Conservation (phyloP, 1,140 invertebrate species). For the Drosophila pectinifera region DNA sequence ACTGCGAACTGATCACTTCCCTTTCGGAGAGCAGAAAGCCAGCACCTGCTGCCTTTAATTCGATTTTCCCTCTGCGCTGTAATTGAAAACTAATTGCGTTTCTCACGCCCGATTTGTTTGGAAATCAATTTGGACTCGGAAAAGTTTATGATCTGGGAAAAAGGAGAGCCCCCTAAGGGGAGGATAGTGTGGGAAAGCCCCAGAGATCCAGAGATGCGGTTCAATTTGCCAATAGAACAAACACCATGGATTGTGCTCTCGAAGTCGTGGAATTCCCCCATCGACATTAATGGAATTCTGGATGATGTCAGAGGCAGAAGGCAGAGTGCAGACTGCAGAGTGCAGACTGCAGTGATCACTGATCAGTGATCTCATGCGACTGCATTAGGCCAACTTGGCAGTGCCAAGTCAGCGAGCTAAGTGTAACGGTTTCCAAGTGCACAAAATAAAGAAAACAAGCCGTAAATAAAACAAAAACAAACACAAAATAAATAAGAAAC, state of each 20-base stretch:
- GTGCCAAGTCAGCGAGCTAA: constrained; percentile 31
- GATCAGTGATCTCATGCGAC: constrained; percentile 32
- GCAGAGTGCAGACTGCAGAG: neutral
- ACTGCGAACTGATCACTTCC: constrained; percentile 47
- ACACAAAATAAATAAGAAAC: constrained; percentile 23
- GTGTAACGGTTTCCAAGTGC: constrained; percentile 61
- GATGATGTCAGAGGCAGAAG: constrained; percentile 38
- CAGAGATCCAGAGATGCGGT: neutral
- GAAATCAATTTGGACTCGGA: constrained; percentile 52
- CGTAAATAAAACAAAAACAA: constrained; percentile 24
- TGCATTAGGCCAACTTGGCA: constrained; percentile 19
- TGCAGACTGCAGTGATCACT: neutral
- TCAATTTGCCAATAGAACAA: constrained; percentile 31
- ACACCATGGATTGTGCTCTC: constrained; percentile 36
- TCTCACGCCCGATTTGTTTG: constrained; percentile 65
- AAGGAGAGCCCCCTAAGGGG: neutral
- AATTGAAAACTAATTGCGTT: constrained; percentile 64
- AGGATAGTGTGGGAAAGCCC: too few species aligned
- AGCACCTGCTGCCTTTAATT: constrained; percentile 42
- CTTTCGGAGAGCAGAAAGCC: neutral
- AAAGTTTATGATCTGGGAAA: constrained; percentile 37
- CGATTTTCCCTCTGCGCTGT: constrained; percentile 3
- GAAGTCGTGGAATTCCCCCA: neutral
- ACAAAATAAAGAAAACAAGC: constrained; percentile 11
- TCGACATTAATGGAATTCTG: neutral